These are phyloP conservation scores for Tursiops truncatus DNA, from an alignment of 2,113 vertebrate genomes.

Conservation along the genomic window DNA sequence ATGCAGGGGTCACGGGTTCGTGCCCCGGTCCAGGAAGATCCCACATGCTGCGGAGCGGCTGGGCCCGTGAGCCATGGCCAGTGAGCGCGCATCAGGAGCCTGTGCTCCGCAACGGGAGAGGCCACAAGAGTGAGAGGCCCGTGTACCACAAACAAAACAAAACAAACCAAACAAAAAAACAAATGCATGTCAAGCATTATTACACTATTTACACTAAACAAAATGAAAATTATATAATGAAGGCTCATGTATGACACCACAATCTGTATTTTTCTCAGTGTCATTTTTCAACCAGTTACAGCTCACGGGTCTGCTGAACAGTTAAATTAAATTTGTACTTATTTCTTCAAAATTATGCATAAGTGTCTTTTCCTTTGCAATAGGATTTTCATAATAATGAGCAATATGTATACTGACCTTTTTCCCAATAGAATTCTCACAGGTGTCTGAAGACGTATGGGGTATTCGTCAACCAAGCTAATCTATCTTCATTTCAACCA, in stretches of 20 bases:
- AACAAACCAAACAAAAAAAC: background rate
- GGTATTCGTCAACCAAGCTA: background rate
- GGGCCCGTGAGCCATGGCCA: too few relatives aligned
- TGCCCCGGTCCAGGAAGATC: too few relatives aligned
- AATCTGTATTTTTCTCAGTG: background rate
- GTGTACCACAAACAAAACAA: too few relatives aligned
- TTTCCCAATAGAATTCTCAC: background rate
- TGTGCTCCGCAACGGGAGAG: too few relatives aligned
- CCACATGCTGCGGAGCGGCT: too few relatives aligned
- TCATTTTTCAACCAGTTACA: background rate
- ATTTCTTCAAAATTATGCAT: background rate
- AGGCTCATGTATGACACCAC: background rate
- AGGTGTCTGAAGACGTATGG: rapidly evolving
- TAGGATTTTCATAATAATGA: background rate
- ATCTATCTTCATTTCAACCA: background rate
- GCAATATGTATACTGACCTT: background rate
- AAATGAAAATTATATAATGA: background rate
- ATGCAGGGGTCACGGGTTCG: too few relatives aligned
- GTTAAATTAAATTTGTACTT: background rate
- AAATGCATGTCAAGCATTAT: background rate
- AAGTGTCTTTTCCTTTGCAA: background rate
- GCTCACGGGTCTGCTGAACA: background rate
- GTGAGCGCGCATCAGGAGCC: too few relatives aligned
- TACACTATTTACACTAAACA: background rate
- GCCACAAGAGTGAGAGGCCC: too few relatives aligned